Conservation (phyloP, 2,113 vertebrate species). For the Calidris pygmaea region DNA sequence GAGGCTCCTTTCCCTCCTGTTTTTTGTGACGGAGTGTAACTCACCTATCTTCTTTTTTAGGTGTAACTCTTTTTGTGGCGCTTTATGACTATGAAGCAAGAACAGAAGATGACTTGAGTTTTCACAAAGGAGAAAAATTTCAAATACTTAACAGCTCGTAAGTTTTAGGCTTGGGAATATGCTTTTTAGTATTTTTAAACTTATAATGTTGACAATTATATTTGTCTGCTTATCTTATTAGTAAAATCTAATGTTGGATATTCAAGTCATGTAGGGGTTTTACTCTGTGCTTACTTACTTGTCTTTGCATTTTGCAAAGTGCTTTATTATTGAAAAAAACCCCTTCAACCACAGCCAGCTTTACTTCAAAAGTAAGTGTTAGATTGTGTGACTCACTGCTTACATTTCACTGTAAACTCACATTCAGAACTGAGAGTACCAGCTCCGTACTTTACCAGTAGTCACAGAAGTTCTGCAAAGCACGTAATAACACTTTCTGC, state of each 20-base stretch:
- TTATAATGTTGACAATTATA: neutral
- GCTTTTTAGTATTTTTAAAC: neutral
- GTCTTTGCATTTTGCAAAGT: neutral
- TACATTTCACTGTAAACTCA: neutral
- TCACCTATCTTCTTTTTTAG: conserved; percentile 68
- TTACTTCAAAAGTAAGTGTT: neutral
- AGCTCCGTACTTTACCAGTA: neutral
- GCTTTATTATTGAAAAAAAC: neutral
- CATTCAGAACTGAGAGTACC: neutral
- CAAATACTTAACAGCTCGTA: conserved; percentile 99
- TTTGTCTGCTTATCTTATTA: neutral
- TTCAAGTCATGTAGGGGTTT: neutral
- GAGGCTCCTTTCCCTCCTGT: neutral
- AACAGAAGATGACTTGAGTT: conserved; percentile 96
- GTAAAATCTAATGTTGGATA: neutral
- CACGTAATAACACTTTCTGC: neutral
- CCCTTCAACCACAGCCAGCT: neutral
- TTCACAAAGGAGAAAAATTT: conserved; percentile 96
- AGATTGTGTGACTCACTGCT: neutral
- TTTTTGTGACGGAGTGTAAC: neutral
- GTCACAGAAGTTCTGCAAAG: neutral
- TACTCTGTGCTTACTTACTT: neutral
- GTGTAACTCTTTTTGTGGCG: conserved; percentile 96
- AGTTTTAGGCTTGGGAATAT: conserved; percentile 69
- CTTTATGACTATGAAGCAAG: conserved; percentile 97